Base-by-base conservation (phyloP, 2,888 invertebrate genomes). In the Trisateles emortualis region DNA sequence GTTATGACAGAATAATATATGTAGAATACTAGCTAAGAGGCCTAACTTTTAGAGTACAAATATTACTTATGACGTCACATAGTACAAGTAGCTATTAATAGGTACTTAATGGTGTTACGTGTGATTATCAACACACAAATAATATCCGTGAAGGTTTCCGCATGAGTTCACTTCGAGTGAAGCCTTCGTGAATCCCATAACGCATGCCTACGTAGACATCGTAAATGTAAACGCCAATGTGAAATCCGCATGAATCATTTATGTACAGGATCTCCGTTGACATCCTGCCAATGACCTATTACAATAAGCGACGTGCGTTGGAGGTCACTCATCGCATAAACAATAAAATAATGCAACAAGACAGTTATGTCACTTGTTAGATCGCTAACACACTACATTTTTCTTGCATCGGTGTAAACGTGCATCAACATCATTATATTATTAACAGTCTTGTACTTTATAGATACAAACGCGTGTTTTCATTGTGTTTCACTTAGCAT, bases 201-300 rank as follows among this genome's bases (percentile, higher is more conserved):
- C 47, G 35, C 16, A 17, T 43, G 38, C 22, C 5, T 30, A 14
- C 30, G 17, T 19, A 44, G 2, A 30, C 22, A 32, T 30, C 39
- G 29, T 22, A 24, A 60, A 32, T 29, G 52, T 51, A 55, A 57
- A 58, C 49, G 43, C 49, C 49, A 57, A 52, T 52, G 50, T 38
- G 60, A 68, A 70, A 68, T 71, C 50, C 64, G 64, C 32, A 26
- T 79, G 77, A 79, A 56, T 79, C 79, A 79, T 55, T n/a, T 40
- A 13, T 24, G 9, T 56, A 48, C 59, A 64, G 78, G 78, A 79
- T 83, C 78, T 76, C 57, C 63, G 59, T 74, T 74, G 74, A 81
- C 75, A 84, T 90, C 86, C 89, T 87, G 90, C 83, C 90, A 90
- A 88, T 86, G 88, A 90, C 90, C 90, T 84, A 84, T 84, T 84